Conservation (phyloP, 2,797 vertebrate species). For the Vireo griseus region DNA sequence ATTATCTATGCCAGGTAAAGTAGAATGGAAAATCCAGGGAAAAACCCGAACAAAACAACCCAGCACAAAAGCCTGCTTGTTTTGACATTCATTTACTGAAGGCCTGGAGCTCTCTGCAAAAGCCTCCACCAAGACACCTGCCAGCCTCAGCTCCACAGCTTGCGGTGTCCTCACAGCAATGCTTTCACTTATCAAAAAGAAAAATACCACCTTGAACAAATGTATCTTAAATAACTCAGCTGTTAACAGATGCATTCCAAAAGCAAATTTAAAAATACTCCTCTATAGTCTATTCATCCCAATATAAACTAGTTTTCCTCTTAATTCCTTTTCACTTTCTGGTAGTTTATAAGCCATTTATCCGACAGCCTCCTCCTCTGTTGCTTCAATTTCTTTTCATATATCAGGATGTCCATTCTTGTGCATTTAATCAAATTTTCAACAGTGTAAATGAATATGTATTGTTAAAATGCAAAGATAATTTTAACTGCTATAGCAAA, state of each 20-base stretch:
- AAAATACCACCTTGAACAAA: not conserved
- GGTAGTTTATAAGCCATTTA: not conserved
- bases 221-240: not conserved
- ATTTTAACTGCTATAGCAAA: not conserved
- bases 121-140: not conserved
- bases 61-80: not conserved
- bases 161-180: not conserved
- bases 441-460: not conserved
- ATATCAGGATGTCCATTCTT: not conserved
- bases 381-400: not conserved
- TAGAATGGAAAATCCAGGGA: not conserved
- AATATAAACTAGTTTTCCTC: not conserved
- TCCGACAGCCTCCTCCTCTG: not conserved
- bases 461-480: not conserved
- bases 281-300: not conserved
- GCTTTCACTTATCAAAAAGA: not conserved
- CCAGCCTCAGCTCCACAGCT: not conserved
- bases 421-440: not conserved
- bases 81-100: not conserved
- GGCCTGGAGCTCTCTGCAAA: not conserved
- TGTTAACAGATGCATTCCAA: not conserved
- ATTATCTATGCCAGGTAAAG: not conserved
- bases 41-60: rapidly evolving
- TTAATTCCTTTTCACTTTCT: not conserved
- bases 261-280: not conserved